These are phyloP conservation scores for Argentina silus DNA, from an alignment of 2,797 vertebrate genomes.

Conservation along the genomic window DNA sequence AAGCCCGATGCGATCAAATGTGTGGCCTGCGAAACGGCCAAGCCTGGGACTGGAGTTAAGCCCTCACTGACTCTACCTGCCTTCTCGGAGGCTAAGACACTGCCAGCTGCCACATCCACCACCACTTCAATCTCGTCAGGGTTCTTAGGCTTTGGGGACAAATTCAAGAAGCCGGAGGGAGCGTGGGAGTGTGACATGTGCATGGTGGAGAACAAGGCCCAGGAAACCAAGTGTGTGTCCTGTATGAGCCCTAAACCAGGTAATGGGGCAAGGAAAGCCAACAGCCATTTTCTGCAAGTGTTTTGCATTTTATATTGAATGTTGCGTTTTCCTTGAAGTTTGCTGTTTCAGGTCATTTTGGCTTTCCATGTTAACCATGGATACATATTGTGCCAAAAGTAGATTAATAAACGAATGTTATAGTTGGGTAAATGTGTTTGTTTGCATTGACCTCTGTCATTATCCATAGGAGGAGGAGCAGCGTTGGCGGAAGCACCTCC, in stretches of 20 bases:
- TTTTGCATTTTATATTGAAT: neutral
- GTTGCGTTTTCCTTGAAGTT: neutral
- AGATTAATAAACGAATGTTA: too few relatives aligned
- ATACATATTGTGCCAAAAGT: too few relatives aligned
- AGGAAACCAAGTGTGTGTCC: conserved; percentile 88
- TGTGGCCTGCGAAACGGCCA: conserved; percentile 93
- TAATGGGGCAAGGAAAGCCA: conserved; percentile 52
- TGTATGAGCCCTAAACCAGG: conserved; percentile 90
- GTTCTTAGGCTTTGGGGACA: conserved; percentile 85
- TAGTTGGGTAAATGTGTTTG: neutral
- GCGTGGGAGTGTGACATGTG: conserved; percentile 91
- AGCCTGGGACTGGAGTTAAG: conserved; percentile 92
- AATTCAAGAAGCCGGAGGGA: conserved; percentile 90
- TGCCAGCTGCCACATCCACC: conserved; percentile 60
- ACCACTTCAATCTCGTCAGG: conserved; percentile 70
- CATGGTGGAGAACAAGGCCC: conserved; percentile 88
- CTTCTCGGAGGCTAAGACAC: conserved; percentile 65
- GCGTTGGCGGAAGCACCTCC: conserved; percentile 53
- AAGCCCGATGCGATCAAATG: conserved; percentile 92
- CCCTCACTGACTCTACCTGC: conserved; percentile 81
- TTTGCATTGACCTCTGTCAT: neutral
- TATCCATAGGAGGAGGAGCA: conserved; percentile 50
- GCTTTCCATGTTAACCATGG: neutral
- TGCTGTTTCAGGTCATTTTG: neutral
- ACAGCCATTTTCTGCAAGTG: neutral